Evolutionary conservation across 2,113 vertebrate species (phyloP).

Genomic region (Suncus etruscus): DNA sequence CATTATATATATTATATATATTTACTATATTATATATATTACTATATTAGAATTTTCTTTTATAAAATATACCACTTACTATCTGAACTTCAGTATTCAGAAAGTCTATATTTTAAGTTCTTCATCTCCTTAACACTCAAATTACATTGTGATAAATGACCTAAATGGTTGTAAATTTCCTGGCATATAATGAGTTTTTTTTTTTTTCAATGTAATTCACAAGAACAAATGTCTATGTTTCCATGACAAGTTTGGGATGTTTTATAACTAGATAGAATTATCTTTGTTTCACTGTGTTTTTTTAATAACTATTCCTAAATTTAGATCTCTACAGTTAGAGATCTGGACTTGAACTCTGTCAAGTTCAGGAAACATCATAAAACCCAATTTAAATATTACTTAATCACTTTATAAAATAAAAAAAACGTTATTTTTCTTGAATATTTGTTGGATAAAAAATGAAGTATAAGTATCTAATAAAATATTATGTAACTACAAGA

Average conservation of each 20-base stretch:
- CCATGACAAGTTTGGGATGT: neutral
- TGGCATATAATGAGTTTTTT: neutral
- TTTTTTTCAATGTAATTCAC: neutral
- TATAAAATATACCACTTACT: neutral
- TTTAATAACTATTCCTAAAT: neutral
- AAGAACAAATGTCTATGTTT: neutral
- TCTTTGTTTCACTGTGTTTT: neutral
- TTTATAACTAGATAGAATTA: neutral
- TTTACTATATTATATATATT: too few relatives aligned
- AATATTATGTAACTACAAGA: neutral
- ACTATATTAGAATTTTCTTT: neutral
- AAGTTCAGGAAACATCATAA: neutral
- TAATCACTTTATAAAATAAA: neutral
- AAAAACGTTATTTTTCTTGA: neutral
- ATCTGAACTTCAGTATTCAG: neutral
- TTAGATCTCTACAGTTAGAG: slow-evolving; percentile 8
- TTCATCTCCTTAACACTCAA: neutral
- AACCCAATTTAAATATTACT: neutral
- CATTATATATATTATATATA: too few relatives aligned
- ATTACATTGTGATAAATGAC: neutral
- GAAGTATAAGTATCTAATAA: neutral
- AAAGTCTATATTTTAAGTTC: neutral
- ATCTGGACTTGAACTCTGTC: neutral
- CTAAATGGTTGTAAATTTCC: neutral
- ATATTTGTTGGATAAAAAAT: slow-evolving; percentile 6